phyloP scores from a whole-genome alignment of 2,888 invertebrate species.

The Toxonevra muliebris region DNA sequence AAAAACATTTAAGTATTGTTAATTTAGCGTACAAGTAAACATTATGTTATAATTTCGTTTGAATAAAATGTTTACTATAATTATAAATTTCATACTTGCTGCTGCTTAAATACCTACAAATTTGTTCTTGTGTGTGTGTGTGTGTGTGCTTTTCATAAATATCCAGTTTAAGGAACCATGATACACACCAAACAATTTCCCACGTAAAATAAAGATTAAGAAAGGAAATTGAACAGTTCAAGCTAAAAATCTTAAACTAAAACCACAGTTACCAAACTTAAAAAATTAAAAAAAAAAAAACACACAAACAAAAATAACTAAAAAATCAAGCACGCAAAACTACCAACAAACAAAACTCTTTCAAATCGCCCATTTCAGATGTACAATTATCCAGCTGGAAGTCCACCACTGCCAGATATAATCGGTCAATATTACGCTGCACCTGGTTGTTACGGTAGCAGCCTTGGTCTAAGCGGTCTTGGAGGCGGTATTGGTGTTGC shows the following conservation, averaged over 20 bases:
- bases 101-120: not conserved
- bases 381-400: conserved; percentile 64
- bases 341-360: conserved; percentile 43
- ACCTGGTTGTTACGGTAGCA: conserved; percentile 11
- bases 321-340: conserved; percentile 11
- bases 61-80: conserved; percentile 21
- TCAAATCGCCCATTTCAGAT: conserved; percentile 66
- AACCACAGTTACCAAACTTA: not conserved
- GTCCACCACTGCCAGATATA: conserved; percentile 65
- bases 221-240: not conserved
- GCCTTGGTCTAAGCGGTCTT: conserved; percentile 37
- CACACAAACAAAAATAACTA: conserved; percentile 1
- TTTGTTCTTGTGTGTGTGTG: conserved; percentile 16
- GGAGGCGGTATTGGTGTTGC: conserved; percentile 35
- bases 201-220: conserved; percentile 26
- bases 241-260: conserved; percentile 6
- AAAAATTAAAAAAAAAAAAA: conserved; percentile 32
- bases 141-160: not conserved
- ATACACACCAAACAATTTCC: not conserved
- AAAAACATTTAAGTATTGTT: conserved; percentile 15
- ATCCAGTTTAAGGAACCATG: not conserved
- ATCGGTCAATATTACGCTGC: conserved; percentile 61
- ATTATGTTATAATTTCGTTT: conserved; percentile 26
- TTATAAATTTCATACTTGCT: conserved; percentile 11
- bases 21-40: conserved; percentile 28